Evolutionary conservation across 2,113 vertebrate species (phyloP), one percentile per base, ranked within the genome.

Genomic region (Pelobates fuscus): DNA sequence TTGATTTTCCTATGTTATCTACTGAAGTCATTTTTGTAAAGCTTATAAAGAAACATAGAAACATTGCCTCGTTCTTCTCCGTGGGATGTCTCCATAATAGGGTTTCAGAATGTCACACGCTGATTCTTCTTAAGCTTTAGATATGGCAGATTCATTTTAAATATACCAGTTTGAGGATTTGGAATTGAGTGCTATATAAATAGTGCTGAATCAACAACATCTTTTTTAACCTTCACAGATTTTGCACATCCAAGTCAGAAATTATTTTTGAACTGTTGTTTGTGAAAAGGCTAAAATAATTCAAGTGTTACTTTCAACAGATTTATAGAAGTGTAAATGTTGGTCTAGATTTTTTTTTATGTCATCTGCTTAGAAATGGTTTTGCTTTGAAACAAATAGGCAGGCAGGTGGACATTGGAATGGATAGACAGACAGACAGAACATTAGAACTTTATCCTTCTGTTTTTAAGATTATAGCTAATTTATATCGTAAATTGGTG

Each of bases 231-330:
- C 54, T 67, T 74, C 62, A 4, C 0, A 23, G 64, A 30, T n/a
- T 60, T 21, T 27, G 1, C 23, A 12, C 0, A 14, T 21, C 23
- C n/a, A 32, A 49, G 25, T 10, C 41, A 30, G 37, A 26, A 52
- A 0, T 29, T 65, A 57, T 43, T 55, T 65, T 64, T 55, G n/a
- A 62, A 61, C 18, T 63, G 30, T 26, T 66, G n/a, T 5, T 21
- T 0, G n/a, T 26, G 41, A 12, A 1, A 69, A 25, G 67, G 8
- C 76, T 80, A 73, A 64, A 79, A 79, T 82, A 55, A 37, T 15
- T 15, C 10, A 1, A 30, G n/a, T 72, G 26, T 60, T 55, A 73
- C 24, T 32, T 65, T 17, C 64, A 15, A 11, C 11, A 37, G 27
- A 55, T 15, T 49, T 49, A 14, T 17, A 17, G 44, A 49, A 17